Conservation (phyloP, 1,140 invertebrate species). For the Asobara japonica region DNA sequence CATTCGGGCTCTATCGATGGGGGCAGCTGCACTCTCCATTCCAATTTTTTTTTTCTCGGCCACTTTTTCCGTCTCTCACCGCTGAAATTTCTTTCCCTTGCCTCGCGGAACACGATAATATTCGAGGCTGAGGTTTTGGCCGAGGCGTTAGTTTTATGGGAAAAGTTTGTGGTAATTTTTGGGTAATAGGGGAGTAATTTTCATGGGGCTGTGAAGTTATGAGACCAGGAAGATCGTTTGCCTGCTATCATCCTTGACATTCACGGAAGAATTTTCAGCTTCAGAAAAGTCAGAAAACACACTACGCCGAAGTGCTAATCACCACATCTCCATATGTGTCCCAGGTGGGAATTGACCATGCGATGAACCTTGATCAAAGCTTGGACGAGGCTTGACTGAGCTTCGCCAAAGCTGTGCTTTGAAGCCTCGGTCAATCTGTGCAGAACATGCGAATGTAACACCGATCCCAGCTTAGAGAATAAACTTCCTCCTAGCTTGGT, state of each 20-base stretch:
- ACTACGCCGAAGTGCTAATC: too few species aligned
- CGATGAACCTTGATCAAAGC: too few species aligned
- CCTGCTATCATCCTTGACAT: not conserved
- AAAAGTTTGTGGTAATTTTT: not conserved
- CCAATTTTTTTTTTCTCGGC: conserved; percentile 24
- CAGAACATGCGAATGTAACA: too few species aligned
- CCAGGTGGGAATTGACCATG: too few species aligned
- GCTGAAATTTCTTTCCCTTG: not conserved
- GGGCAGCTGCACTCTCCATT: conserved; percentile 40
- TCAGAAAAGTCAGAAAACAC: too few species aligned
- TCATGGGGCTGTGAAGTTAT: not conserved
- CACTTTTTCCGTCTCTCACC: conserved; percentile 4
- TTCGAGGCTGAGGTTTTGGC: conserved; percentile 5
- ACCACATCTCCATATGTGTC: too few species aligned
- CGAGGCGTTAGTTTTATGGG: not conserved
- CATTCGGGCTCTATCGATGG: conserved; percentile 12
- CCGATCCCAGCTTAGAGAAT: too few species aligned
- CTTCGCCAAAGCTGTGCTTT: too few species aligned
- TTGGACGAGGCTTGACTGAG: too few species aligned
- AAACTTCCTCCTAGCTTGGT: too few species aligned
- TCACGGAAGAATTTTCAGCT: too few species aligned
- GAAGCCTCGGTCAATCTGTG: too few species aligned
- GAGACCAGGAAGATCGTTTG: not conserved
- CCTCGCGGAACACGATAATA: conserved; percentile 22
- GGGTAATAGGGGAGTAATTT: conserved; percentile 2